Percentiles rank a stretch among this genome's conserved stretches.
phyloP scores from a whole-genome alignment of 2,888 invertebrate species.

The Campaea margaritaria region DNA sequence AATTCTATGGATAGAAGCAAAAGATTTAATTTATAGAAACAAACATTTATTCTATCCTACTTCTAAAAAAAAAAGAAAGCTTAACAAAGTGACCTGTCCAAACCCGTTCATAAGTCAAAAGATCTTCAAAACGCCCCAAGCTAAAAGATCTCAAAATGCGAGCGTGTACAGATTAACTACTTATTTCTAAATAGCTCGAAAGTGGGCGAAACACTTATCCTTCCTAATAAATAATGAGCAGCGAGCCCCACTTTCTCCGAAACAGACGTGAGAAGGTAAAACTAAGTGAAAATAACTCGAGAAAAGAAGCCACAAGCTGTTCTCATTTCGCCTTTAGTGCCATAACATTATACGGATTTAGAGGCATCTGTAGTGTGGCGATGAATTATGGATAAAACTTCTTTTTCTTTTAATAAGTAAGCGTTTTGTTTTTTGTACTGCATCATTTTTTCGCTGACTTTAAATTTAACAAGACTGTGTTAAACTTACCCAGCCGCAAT shows the following conservation, averaged over 20 bases:
- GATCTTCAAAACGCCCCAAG: not conserved
- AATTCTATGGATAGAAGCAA: too few relatives aligned
- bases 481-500: too few relatives aligned
- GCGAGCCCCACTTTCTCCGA: constrained; percentile 28
- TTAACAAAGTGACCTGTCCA: too few relatives aligned
- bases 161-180: constrained; percentile 33
- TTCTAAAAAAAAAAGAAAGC: too few relatives aligned
- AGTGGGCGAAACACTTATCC: constrained; percentile 42
- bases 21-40: too few relatives aligned
- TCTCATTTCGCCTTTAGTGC: constrained; percentile 39
- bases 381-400: constrained; percentile 23
- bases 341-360: constrained; percentile 40
- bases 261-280: constrained; percentile 39
- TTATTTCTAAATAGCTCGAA: constrained; percentile 37
- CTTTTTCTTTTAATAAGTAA: not conserved
- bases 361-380: constrained; percentile 27
- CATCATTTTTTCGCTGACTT: not conserved
- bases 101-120: not conserved
- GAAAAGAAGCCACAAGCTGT: constrained; percentile 34
- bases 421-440: not conserved
- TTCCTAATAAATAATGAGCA: constrained; percentile 42
- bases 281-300: constrained; percentile 42
- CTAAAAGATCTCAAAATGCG: constrained; percentile 11
- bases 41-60: too few relatives aligned
- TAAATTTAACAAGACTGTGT: too few relatives aligned